Base-by-base conservation (phyloP, 2,888 invertebrate genomes). In the Aethes cnicana region DNA sequence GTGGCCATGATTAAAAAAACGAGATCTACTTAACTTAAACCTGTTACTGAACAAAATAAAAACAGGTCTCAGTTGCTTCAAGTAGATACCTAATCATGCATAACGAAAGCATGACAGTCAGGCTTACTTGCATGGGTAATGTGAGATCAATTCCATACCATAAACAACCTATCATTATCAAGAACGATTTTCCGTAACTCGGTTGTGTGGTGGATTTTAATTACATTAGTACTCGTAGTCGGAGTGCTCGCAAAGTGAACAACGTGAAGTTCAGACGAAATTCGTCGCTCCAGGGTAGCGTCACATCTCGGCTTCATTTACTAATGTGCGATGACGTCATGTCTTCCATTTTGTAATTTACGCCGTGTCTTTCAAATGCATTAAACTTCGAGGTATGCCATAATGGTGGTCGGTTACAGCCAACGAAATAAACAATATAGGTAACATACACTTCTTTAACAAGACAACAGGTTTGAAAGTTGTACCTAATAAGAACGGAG, bases 131-230 rank as follows among this genome's bases (percentile, higher is more conserved):
- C n/a, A n/a, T n/a, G n/a, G n/a, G n/a, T n/a, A n/a, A n/a, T n/a
- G n/a, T n/a, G n/a, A n/a, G 41, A 48, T 26, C 41, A 48, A 33
- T 14, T 9, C 25, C 14, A 48, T 17, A 33, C 21, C 47, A 48
- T 28, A 47, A 17, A 41, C 41, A 42, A 33, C 25, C 18, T 25
- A 32, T 48, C 9, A n/a, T 8, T 17, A 47, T 58, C 49, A 53
- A 18, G 32, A 55, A 56, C 41, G 47, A 56, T 50, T 57, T 58
- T 43, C 26, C 42, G 25, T 44, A 56, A 56, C 54, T 50, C 41
- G 48, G 60, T 57, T 55, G 41, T 57, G 55, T 59, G 58, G 58
- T 62, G 62, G 61, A 68, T 63, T 74, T 74, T 72, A 75, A 75
- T 75, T 67, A 69, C 68, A 69, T 74, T 72, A 71, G 47, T 53